phyloP scores from a whole-genome alignment of 2,797 vertebrate species.

The Tauraco hartlaubi region DNA sequence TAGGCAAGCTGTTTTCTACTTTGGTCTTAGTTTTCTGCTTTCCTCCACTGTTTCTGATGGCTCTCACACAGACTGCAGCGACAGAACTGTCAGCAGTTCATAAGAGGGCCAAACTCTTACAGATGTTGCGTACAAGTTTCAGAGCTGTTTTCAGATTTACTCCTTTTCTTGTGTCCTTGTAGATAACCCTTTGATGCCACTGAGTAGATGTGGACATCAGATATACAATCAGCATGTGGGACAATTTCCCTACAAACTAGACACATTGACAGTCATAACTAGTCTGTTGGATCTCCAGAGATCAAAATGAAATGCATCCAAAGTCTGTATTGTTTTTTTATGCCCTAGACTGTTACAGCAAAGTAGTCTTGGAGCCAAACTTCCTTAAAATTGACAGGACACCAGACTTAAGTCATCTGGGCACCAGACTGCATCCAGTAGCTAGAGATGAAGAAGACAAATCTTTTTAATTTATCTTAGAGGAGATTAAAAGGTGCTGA shows the following conservation, averaged over 20 bases:
- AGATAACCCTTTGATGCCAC: slow-evolving; percentile 75
- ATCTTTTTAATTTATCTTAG: slow-evolving; percentile 17
- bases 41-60: slow-evolving; percentile 27
- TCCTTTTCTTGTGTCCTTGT: slow-evolving; percentile 75
- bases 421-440: slow-evolving; percentile 53
- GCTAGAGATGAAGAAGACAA: neutral
- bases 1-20: neutral
- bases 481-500: slow-evolving; percentile 45
- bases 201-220: slow-evolving; percentile 33
- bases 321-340: slow-evolving; percentile 20
- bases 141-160: slow-evolving; percentile 75
- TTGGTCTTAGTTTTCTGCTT: slow-evolving; percentile 28
- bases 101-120: slow-evolving; percentile 71
- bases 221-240: slow-evolving; percentile 40
- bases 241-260: slow-evolving; percentile 39
- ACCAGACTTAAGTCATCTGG: slow-evolving; percentile 60
- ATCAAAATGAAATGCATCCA: slow-evolving; percentile 46
- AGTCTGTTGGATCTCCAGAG: slow-evolving; percentile 43
- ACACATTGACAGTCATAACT: slow-evolving; percentile 33
- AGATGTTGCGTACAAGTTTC: slow-evolving; percentile 67
- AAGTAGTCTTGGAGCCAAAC: slow-evolving; percentile 34
- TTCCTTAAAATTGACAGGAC: slow-evolving; percentile 45
- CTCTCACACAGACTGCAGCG: slow-evolving; percentile 61
- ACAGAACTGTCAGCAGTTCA: slow-evolving; percentile 70
- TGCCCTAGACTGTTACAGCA: neutral